Evolutionary conservation across 1,140 invertebrate species (phyloP).

Genomic region (Stegodyphus dumicola): DNA sequence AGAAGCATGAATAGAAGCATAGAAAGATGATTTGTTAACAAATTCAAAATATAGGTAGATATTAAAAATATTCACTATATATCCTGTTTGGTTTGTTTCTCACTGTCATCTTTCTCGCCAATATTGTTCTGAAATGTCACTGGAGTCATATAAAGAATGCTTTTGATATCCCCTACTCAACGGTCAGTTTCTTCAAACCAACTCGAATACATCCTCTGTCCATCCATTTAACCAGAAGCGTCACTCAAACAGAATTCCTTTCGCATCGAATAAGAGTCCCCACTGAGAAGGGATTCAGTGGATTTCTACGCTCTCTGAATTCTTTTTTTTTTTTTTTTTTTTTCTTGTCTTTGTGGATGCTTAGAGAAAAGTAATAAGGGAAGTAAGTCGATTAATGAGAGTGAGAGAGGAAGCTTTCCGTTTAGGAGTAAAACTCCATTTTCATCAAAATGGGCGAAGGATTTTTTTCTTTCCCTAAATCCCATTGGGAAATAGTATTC

Average conservation of each 20-base stretch:
- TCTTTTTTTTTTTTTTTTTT: background rate
- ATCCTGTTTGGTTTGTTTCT: too few species aligned
- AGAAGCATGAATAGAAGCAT: too few species aligned
- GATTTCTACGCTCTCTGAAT: background rate
- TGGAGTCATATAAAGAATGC: too few species aligned
- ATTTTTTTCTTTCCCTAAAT: background rate
- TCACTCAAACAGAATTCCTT: background rate
- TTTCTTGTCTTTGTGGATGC: background rate
- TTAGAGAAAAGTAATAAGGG: background rate
- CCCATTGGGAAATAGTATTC: too few species aligned
- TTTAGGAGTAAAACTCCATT: background rate
- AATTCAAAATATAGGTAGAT: too few species aligned
- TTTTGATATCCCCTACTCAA: too few species aligned
- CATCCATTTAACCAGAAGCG: background rate
- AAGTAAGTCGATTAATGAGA: constrained; percentile 22
- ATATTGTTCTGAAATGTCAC: too few species aligned
- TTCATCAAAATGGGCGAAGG: constrained; percentile 3
- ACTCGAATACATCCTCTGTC: background rate
- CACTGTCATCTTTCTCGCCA: too few species aligned
- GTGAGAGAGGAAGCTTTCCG: background rate
- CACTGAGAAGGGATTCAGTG: constrained; percentile 15
- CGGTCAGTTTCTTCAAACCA: too few species aligned
- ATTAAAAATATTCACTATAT: too few species aligned
- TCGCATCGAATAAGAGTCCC: background rate
- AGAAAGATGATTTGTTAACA: too few species aligned